These are phyloP conservation scores for Drosophila kambysellisi DNA, from an alignment of 2,888 invertebrate species.

Conservation along the genomic window DNA sequence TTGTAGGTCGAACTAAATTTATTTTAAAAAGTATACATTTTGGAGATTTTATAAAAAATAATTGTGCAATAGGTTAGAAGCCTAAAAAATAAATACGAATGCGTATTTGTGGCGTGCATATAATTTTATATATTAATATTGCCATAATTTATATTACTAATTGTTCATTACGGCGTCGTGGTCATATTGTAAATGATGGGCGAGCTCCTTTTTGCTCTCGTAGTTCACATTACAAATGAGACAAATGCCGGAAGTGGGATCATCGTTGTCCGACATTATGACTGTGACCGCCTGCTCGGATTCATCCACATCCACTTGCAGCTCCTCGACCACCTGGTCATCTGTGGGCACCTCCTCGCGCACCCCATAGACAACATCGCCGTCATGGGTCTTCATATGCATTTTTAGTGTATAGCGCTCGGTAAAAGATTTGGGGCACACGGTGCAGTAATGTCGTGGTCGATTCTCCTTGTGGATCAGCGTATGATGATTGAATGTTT, in stretches of 20 bases:
- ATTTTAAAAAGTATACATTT: constrained; percentile 25
- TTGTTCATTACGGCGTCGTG: constrained; percentile 81
- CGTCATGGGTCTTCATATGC: constrained; percentile 80
- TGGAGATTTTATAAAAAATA: constrained; percentile 8
- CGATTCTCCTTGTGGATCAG: constrained; percentile 82
- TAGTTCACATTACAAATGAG: constrained; percentile 78
- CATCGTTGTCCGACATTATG: constrained; percentile 73
- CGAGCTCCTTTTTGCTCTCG: constrained; percentile 73
- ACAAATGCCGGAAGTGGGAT: constrained; percentile 65
- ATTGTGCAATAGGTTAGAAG: constrained; percentile 15
- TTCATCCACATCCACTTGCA: constrained; percentile 70
- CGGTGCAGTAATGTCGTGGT: constrained; percentile 80
- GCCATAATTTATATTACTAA: neutral
- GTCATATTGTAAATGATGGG: constrained; percentile 76
- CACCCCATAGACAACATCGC: constrained; percentile 70
- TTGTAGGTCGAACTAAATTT: constrained; percentile 24
- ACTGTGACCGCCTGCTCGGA: constrained; percentile 77
- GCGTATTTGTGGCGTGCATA: neutral
- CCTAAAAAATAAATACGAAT: constrained; percentile 3
- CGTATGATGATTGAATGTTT: constrained; percentile 82
- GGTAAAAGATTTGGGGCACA: constrained; percentile 82
- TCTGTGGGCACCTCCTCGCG: constrained; percentile 62
- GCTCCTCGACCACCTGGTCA: constrained; percentile 72
- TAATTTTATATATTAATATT: neutral
- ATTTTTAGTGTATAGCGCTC: constrained; percentile 84